These are phyloP conservation scores for Mesoclemmys tuberculata DNA, from an alignment of 2,113 vertebrate genomes.

Conservation along the genomic window DNA sequence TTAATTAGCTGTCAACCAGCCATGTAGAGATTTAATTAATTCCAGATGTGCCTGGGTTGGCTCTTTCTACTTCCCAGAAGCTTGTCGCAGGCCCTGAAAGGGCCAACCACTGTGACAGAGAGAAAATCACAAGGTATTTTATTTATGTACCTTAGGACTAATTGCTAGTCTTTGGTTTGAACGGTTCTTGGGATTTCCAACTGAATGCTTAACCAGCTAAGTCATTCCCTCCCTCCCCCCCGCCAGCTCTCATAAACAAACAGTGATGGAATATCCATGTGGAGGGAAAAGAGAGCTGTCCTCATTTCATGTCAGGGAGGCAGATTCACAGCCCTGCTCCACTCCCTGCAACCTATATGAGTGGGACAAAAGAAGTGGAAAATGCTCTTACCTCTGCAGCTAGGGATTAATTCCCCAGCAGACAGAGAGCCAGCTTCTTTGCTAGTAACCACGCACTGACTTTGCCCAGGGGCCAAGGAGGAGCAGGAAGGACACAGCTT, in stretches of 20 bases:
- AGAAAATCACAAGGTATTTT: neutral
- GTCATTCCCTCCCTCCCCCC: neutral
- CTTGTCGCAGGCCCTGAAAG: neutral
- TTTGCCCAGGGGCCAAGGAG: neutral
- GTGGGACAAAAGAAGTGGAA: neutral
- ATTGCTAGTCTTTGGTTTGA: neutral
- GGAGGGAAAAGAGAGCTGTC: neutral
- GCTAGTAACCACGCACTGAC: neutral
- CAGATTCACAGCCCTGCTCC: neutral
- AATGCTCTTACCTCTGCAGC: fast-evolving
- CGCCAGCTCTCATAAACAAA: too few species aligned
- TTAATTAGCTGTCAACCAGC: neutral
- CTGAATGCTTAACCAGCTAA: neutral
- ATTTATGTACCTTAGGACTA: neutral
- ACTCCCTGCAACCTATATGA: fast-evolving
- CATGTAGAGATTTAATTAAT: neutral
- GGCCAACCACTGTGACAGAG: neutral
- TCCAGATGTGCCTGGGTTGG: neutral
- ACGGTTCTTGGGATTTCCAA: neutral
- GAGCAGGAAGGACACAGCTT: fast-evolving
- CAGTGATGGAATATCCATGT: neutral
- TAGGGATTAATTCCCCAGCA: fast-evolving
- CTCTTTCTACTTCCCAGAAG: neutral
- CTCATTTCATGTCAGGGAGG: neutral
- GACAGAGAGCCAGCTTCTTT: neutral